Evolutionary conservation across 2,888 invertebrate genomes (phyloP), one percentile per base, ranked within the genome.

Genomic region (Xanthia icteritia): DNA sequence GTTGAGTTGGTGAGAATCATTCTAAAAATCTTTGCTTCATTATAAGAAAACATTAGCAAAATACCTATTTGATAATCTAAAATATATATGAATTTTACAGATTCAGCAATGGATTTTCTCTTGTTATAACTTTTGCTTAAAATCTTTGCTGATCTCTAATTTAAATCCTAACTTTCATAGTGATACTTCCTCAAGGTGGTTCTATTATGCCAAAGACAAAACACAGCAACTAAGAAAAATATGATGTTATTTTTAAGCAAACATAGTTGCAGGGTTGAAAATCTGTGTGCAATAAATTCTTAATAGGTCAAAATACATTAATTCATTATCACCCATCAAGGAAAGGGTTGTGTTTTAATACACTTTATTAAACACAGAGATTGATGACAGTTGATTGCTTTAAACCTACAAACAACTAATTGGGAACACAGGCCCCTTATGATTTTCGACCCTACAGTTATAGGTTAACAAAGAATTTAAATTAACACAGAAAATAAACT

Each of bases 211-310:
- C 80, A 36, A n/a, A 58, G 27, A 48, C 15, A n/a, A 71, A 54
- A 36, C 1, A 42, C 9, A 72, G 48, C 17, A 73, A 51, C 31
- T 71, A 74, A 39, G 42, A 15, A 23, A 81, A 51, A 42, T 51
- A 45, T 51, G 17, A 54, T 42, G 15, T 60, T 60, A 79, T 51
- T 71, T 51, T n/a, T 11, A 60, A 60, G 31, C 20, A 78, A 65
- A 36, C 17, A 36, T 51, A n/a, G 9, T 51, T 71, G 39, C 15
- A 71, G n/a, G 72, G 42, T 72, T 51, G 60, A 77, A 80, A 60
- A 51, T 36, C 61, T 17, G 9, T 48, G 1, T 51, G n/a, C 20
- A 31, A 13, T n/a, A n/a, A n/a, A n/a, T 58, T 31, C 11, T 3
- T 71, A 72, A 5, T 45, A 1, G n/a, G 9, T 15, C 23, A 51